phyloP scores from a whole-genome alignment of 1,140 invertebrate genomes.

The Epicauta chinensis region DNA sequence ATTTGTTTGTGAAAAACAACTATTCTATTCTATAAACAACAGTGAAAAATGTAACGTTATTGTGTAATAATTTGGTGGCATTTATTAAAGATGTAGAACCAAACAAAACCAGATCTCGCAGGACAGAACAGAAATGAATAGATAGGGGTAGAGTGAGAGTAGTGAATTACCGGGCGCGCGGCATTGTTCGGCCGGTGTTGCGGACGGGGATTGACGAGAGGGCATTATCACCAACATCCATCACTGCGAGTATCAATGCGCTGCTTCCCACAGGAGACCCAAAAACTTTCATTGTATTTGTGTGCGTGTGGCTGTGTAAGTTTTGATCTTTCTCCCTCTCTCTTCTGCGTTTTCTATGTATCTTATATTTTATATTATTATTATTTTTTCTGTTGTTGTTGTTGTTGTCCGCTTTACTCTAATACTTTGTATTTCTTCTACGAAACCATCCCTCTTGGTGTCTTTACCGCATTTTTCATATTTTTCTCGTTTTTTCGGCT shows the following conservation, averaged over 20 bases:
- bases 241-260: slow-evolving; percentile 44
- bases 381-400: no score
- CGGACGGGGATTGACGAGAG: slow-evolving; percentile 45
- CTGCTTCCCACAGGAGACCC: slow-evolving; percentile 42
- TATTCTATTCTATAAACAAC: not conserved
- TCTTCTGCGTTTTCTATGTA: not conserved
- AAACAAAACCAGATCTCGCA: slow-evolving; percentile 22
- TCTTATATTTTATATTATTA: not conserved
- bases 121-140: slow-evolving; percentile 34
- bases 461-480: no score
- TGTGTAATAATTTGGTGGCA: slow-evolving; percentile 36
- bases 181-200: slow-evolving; percentile 42
- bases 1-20: not conserved
- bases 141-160: slow-evolving; percentile 34
- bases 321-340: slow-evolving; percentile 30
- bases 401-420: no score
- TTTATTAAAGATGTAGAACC: slow-evolving; percentile 37
- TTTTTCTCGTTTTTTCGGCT: no score
- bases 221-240: slow-evolving; percentile 44
- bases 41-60: slow-evolving; percentile 34
- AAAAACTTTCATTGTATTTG: slow-evolving; percentile 39
- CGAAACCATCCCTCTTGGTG: no score
- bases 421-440: no score
- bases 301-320: slow-evolving; percentile 13
- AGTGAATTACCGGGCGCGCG: slow-evolving; percentile 39